Base-by-base conservation (phyloP, 2,113 vertebrate genomes). In the Trematomus loennbergii region DNA sequence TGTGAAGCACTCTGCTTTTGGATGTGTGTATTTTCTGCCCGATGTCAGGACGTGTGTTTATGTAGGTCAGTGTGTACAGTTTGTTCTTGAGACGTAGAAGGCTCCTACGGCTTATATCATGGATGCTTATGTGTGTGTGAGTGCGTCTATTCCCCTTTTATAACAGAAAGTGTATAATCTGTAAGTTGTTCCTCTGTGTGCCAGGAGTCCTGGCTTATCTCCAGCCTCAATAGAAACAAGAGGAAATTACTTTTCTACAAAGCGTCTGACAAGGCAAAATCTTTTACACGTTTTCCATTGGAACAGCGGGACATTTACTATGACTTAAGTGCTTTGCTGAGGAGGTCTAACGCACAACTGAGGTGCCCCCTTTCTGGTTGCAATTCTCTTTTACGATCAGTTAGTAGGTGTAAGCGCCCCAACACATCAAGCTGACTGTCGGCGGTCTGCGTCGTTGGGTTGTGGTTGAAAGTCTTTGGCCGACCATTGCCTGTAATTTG, bases 191-290 rank as follows among this genome's bases (percentile, higher is more conserved):
- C 65, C 68, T 77, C 20, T 16, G 58, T 82, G 64, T 67, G 69
- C 74, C 67, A 76, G 58, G 62, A 73, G 72, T 78, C 60, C 50
- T 78, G 82, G 84, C 84, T 90, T 83, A 85, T 89, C 78, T 82
- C 79, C 82, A 90, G 69, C 69, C 70, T 77, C 72, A 57, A 58
- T 78, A 74, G 88, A 93, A 89, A 91, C 85, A 75, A 72, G 65
- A 84, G 85, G 86, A 82, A 91, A 93, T 89, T 67, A 86, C 85
- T 88, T 91, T 84, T 86, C 81, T 89, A 60, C 81, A 88, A 87
- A 90, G 80, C 29, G 52, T 83, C 88, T 89, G 87, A 92, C 85
- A 74, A 83, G 72, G 83, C 82, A 81, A 76, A 89, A 89, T 86
- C 69, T 86, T 77, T 83, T 83, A 78, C 79, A 76, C 3, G 49